A percentile compares a stretch with the other conserved stretches of the same genome.
Evolutionary conservation across 2,888 invertebrate genomes (phyloP).

Genomic region (Lysandra bellargus): DNA sequence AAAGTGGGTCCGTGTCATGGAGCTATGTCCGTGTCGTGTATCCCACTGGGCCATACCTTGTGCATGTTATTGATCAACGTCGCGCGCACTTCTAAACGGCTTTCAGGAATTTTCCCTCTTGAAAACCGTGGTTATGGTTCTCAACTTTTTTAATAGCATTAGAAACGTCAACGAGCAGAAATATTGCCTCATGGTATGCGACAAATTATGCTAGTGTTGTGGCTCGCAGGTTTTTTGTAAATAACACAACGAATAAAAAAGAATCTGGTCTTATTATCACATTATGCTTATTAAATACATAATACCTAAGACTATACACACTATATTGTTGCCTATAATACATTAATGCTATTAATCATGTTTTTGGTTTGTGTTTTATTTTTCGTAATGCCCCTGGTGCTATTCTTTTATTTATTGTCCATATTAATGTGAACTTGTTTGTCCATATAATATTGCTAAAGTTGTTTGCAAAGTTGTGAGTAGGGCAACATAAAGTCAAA

Average conservation of each 20-base stretch:
- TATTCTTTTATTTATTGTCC: not conserved
- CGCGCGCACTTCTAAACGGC: constrained; percentile 1
- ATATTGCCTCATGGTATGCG: not conserved
- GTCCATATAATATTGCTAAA: not conserved
- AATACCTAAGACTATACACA: constrained; percentile 24
- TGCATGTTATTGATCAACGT: not conserved
- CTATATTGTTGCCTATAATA: not conserved
- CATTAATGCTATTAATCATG: not conserved
- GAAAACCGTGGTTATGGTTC: not conserved
- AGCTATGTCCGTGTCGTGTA: not conserved
- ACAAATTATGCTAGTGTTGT: not conserved
- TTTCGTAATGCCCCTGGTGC: not conserved
- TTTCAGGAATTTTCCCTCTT: not conserved
- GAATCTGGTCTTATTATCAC: constrained; percentile 48
- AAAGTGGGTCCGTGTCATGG: not conserved
- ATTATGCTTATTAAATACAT: constrained; percentile 48
- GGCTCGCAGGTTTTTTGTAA: not conserved
- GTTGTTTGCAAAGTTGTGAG: not conserved
- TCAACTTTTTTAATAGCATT: not conserved
- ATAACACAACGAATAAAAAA: constrained; percentile 31
- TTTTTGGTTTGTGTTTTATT: not conserved
- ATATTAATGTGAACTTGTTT: not conserved
- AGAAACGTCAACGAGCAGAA: not conserved
- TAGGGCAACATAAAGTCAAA: not conserved
- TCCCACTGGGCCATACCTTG: not conserved